These are phyloP conservation scores for Bolinopsis microptera DNA, from an alignment of 37 sponge, comb jelly and placozoan genomes.

Conservation along the genomic window DNA sequence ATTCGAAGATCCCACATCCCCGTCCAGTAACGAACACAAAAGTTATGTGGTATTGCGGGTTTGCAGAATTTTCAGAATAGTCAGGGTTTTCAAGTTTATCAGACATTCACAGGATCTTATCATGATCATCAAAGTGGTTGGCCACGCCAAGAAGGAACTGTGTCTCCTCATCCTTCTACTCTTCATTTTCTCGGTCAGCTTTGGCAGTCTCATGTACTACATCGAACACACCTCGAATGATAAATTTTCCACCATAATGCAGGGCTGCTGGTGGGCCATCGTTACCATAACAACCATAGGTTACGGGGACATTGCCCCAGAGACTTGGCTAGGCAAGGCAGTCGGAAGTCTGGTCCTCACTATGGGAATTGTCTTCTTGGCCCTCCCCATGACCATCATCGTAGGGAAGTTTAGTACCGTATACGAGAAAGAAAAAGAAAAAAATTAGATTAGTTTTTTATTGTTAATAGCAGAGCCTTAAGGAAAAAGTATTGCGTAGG, in stretches of 20 bases:
- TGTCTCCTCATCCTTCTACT: slow-evolving; percentile 47
- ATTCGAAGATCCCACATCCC: neutral
- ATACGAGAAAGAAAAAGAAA: slow-evolving; percentile 51
- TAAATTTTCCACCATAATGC: slow-evolving; percentile 46
- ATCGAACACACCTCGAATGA: slow-evolving; percentile 7
- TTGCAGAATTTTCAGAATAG: slow-evolving; percentile 51
- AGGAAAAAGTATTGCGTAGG: neutral
- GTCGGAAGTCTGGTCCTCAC: slow-evolving; percentile 53
- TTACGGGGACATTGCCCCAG: slow-evolving; percentile 35
- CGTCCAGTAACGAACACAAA: neutral
- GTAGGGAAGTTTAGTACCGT: slow-evolving; percentile 59
- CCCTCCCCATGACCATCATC: slow-evolving; percentile 65
- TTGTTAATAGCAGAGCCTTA: neutral
- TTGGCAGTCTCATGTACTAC: slow-evolving; percentile 61
- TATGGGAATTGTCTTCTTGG: slow-evolving; percentile 56
- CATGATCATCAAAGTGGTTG: slow-evolving; percentile 62
- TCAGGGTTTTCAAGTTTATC: slow-evolving; percentile 60
- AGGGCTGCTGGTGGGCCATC: slow-evolving; percentile 67
- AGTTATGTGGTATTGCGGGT: slow-evolving; percentile 54
- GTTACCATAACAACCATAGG: slow-evolving; percentile 63
- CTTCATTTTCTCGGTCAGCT: slow-evolving; percentile 65
- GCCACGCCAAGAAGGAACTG: slow-evolving; percentile 51
- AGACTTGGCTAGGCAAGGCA: slow-evolving; percentile 63
- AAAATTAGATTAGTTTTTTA: neutral
- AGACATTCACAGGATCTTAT: slow-evolving; percentile 63